Percentiles rank a stretch among this genome's conserved stretches.
Evolutionary conservation across 2,888 invertebrate genomes (phyloP).

Genomic region (Aspidiotus rigidus): DNA sequence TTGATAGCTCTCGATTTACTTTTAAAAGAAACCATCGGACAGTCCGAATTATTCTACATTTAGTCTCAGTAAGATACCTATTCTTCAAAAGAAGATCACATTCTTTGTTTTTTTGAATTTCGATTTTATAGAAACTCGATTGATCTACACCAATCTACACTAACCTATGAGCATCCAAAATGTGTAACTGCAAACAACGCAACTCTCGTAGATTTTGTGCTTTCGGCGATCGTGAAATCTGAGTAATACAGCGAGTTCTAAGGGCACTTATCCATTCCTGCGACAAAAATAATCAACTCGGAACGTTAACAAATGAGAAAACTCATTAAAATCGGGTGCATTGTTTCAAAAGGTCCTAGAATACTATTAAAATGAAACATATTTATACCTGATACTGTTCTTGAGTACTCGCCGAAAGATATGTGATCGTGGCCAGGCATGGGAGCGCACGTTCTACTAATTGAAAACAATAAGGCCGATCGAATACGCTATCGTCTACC

Average conservation of each 20-base stretch:
- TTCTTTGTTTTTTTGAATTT: no score
- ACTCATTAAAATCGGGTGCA: no score
- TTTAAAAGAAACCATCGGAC: no score
- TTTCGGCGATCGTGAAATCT: conserved; percentile 72
- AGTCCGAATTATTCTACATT: no score
- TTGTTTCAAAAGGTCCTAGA: no score
- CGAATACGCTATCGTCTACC: conserved; percentile 92
- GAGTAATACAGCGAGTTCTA: conserved; percentile 80
- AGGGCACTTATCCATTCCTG: conserved; percentile 85
- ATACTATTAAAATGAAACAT: no score
- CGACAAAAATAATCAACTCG: conserved; percentile 34
- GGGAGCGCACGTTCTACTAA: conserved; percentile 87
- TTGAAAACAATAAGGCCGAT: conserved; percentile 90
- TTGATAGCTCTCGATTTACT: no score
- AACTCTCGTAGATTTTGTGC: conserved; percentile 78
- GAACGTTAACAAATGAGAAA: not conserved
- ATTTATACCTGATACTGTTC: conserved; percentile 53
- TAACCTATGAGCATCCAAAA: conserved; percentile 74
- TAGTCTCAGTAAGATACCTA: no score
- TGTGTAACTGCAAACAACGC: conserved; percentile 78
- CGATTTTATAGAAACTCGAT: no score
- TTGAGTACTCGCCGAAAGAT: conserved; percentile 61
- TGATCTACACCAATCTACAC: not conserved
- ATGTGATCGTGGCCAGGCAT: conserved; percentile 83
- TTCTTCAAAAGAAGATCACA: no score